Conservation (phyloP, 2,797 vertebrate genomes). For the Dromococcyx pavoninus region DNA sequence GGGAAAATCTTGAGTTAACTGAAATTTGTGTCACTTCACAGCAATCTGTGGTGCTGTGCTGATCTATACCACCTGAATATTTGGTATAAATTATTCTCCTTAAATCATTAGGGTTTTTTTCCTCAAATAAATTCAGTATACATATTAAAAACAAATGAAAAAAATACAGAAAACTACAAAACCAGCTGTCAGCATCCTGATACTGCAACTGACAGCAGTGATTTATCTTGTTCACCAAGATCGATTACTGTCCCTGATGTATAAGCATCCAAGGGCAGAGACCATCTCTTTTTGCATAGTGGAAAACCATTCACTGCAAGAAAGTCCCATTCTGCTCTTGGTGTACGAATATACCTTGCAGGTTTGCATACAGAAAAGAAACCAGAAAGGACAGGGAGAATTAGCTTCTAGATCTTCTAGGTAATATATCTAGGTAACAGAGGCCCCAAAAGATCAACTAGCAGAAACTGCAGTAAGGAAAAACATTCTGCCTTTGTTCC, state of each 20-base stretch:
- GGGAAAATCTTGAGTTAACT: background rate
- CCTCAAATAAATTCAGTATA: conserved; percentile 4
- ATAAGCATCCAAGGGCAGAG: conserved; percentile 38
- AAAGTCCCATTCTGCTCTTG: background rate
- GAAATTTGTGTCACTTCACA: background rate
- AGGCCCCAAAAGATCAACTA: background rate
- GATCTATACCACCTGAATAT: background rate
- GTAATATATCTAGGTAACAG: background rate
- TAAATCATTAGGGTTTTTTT: background rate
- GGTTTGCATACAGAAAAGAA: background rate
- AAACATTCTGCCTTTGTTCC: background rate
- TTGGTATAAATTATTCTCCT: background rate
- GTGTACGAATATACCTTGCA: background rate
- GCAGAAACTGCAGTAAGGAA: background rate
- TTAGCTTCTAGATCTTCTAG: background rate
- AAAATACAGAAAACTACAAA: background rate
- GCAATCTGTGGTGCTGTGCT: background rate
- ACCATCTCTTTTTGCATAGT: conserved; percentile 7
- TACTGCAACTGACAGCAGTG: conserved; percentile 5
- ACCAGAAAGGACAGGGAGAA: background rate
- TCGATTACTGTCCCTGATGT: conserved; percentile 32
- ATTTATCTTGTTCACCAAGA: conserved; percentile 56
- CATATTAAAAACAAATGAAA: background rate
- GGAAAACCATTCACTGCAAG: background rate
- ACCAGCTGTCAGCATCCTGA: conserved; percentile 19